Base-by-base conservation (phyloP, 2,113 vertebrate genomes). In the Chlorodrepanis virens region DNA sequence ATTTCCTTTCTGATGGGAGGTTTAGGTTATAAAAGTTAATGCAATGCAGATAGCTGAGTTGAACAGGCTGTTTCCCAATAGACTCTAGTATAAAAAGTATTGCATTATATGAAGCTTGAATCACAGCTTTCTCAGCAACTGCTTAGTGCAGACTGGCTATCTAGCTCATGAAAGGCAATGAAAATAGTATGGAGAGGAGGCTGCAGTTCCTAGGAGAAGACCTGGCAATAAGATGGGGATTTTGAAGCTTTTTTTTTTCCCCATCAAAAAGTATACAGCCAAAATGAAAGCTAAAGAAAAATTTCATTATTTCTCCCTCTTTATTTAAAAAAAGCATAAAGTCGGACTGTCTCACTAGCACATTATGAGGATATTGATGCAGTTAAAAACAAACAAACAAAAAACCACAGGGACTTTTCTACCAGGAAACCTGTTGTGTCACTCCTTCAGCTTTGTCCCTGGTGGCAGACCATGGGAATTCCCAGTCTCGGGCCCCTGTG, bases 401-500 rank as follows among this genome's bases (percentile, higher is more conserved):
- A 25, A n/a, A 21, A 37, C 25, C 37, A 11, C 49, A 82, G 13
- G 15, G 56, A 75, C 81, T 92, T 92, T 92, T 97, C 89, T 94
- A 89, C 79, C 77, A 8, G 0, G 72, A 95, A 96, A 94, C 69
- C 53, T 95, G 93, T 84, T 61, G 69, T 9, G 14, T 95, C 87
- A 69, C 59, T 89, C 74, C 59, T 89, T 96, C 69, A 67, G 45
- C 45, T 87, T 89, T 72, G 54, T 87, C 89, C 89, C 82, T 72
- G 57, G n/a, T 69, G 77, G 27, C 84, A 95, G 50, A 65, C 65
- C 78, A 87, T 72, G 78, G 94, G 93, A 95, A 96, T 95, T 95
- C 89, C 91, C 84, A 83, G 70, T 60, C 67, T 31, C 87, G 45
- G 93, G 77, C 67, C 44, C n/a, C 49, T 72, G 89, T 82, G 91